A percentile compares a stretch with the other conserved stretches of the same genome.
Evolutionary conservation across 2,888 invertebrate genomes (phyloP).

Genomic region (Lasioglossum morio): DNA sequence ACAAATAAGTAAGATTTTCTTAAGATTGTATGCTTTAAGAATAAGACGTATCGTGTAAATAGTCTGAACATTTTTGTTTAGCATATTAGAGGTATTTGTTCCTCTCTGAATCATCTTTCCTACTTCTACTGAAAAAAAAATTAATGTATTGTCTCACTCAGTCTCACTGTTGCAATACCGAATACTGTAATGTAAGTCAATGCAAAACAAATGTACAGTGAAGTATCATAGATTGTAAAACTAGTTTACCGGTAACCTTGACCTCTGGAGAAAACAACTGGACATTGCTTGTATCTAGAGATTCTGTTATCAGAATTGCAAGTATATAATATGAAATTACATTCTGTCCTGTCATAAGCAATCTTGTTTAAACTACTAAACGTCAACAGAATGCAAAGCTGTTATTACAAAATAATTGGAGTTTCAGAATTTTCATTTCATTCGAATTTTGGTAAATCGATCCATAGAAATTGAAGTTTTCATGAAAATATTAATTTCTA

Average conservation of each 20-base stretch:
- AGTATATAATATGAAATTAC: not conserved
- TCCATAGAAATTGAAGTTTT: not conserved
- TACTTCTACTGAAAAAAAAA: not conserved
- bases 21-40: not conserved
- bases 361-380: constrained; percentile 3
- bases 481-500: not conserved
- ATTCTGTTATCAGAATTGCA: not conserved
- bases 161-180: not conserved
- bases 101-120: not conserved
- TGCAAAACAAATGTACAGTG: not conserved
- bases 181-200: not conserved
- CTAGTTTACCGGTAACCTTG: constrained; percentile 70
- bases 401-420: not conserved
- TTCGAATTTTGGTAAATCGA: not conserved
- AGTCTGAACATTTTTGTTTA: not conserved
- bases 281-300: constrained; percentile 5
- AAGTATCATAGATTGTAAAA: constrained; percentile 45
- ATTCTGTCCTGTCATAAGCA: not conserved
- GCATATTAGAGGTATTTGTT: not conserved
- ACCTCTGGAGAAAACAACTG: constrained; percentile 38
- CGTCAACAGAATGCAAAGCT: not conserved
- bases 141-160: too few relatives aligned
- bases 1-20: not conserved
- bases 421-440: not conserved
- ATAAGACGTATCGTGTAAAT: not conserved